Evolutionary conservation across 2,888 invertebrate species (phyloP).

Genomic region (Andricus quercusramuli): DNA sequence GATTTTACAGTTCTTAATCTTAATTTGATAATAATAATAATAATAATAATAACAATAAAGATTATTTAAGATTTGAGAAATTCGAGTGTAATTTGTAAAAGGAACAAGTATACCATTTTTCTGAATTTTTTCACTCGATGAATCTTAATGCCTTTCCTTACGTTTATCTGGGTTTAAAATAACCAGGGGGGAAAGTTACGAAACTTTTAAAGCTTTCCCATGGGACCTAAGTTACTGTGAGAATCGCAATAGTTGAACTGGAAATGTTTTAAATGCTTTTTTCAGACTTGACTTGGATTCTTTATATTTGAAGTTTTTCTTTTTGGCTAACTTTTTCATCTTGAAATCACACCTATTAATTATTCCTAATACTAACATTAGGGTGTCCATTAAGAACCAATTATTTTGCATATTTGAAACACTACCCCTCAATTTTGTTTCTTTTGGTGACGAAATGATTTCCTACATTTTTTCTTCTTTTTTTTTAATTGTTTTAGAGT

Average conservation of each 20-base stretch:
- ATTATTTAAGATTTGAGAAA: too few relatives aligned
- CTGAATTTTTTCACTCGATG: background rate
- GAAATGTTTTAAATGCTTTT: background rate
- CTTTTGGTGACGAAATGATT: too few relatives aligned
- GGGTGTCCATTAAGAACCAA: too few relatives aligned
- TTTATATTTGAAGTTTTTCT: too few relatives aligned
- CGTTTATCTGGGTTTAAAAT: background rate
- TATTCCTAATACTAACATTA: too few relatives aligned
- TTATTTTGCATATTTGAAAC: too few relatives aligned
- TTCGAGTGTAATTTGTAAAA: background rate
- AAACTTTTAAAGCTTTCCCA: constrained; percentile 25
- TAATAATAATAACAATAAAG: background rate
- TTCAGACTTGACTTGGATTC: background rate
- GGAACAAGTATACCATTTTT: background rate
- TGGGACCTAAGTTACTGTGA: background rate
- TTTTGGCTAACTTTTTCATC: too few relatives aligned
- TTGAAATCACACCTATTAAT: too few relatives aligned
- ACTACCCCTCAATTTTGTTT: too few relatives aligned
- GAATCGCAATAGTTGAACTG: background rate
- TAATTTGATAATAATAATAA: background rate
- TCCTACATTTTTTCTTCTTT: too few relatives aligned
- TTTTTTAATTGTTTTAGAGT: too few relatives aligned
- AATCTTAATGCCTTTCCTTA: constrained; percentile 11
- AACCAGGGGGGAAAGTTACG: constrained; percentile 13
- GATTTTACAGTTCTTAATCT: background rate